Base-by-base conservation (phyloP, 2,113 vertebrate genomes). In the Apodemus speciosus region DNA sequence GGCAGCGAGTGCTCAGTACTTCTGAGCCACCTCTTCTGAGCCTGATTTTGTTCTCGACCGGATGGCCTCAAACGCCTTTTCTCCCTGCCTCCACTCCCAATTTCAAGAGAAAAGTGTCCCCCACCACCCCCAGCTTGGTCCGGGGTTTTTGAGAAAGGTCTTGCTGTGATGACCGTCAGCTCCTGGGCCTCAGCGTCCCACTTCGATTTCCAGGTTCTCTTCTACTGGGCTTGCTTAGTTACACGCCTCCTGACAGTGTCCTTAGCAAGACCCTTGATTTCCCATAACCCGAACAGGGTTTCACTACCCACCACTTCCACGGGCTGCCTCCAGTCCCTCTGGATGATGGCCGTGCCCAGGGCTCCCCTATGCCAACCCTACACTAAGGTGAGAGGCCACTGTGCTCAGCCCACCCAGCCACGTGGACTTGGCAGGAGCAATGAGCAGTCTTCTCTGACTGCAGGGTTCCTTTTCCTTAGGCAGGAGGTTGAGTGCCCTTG, bases 221-320 rank as follows among this genome's bases (percentile, higher is more conserved):
- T 81, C 14, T 60, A 15, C 16, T 38, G 15, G 53, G 21, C 2
- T 38, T 58, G 35, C 76, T 86, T 66, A 40, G 75, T 49, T 68
- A 3, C 16, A 20, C 60, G 43, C 21, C 77, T 88, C 40, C 77
- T 35, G 23, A n/a, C n/a, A 85, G 51, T 81, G 35, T n/a, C 84
- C 81, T 90, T 66, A 77, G 62, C 75, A 91, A 89, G 91, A 84
- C 68, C 6, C 46, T 77, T 46, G 16, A n/a, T 85, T 85, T 73
- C 53, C 79, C 68, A 35, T 80, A 64, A 73, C 94, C 92, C n/a
- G 21, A 6, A 2, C 14, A 23, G 60, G 6, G 64, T 79, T 90
- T 58, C 21, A 20, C 68, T 53, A 35, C 77, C 58, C 13, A 15
- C 69, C 71, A 32, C 20, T 85, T 73, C 56, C 25, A 18, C 3